A percentile compares a stretch with the other conserved stretches of the same genome.
These are phyloP conservation scores for Saturnia pavonia DNA, from an alignment of 2,888 invertebrate species.

Conservation along the genomic window DNA sequence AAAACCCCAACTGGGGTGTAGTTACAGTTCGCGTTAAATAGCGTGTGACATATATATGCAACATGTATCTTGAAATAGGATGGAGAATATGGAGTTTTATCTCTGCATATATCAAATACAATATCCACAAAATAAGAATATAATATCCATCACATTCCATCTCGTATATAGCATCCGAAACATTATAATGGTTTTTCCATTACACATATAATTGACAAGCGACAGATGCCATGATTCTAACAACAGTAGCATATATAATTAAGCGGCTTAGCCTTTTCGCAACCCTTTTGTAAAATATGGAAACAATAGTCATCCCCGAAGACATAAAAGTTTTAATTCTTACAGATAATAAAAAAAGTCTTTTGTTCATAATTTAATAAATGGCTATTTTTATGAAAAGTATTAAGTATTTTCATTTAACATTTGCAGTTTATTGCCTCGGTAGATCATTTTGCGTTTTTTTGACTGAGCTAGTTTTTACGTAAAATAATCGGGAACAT, in stretches of 20 bases:
- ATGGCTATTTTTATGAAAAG: too few relatives aligned
- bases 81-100: too few relatives aligned
- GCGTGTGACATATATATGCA: too few relatives aligned
- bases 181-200: neutral
- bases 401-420: neutral
- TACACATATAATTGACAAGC: neutral
- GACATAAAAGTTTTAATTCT: neutral
- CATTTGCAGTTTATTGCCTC: neutral
- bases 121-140: too few relatives aligned
- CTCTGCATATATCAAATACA: too few relatives aligned
- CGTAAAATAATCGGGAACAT: conserved; percentile 1
- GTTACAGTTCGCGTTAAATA: too few relatives aligned
- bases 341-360: neutral
- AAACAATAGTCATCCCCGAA: neutral
- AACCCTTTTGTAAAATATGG: neutral
- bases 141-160: neutral
- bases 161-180: neutral
- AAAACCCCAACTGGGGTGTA: too few relatives aligned
- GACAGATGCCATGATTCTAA: neutral
- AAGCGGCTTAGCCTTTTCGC: neutral
- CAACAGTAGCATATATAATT: neutral
- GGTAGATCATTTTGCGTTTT: neutral
- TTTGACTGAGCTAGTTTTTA: neutral
- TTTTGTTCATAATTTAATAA: neutral
- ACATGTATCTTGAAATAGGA: too few relatives aligned